Percentiles rank a stretch among this genome's conserved stretches.
Conservation (phyloP, 92 coral and sea anemone species). For the Scolanthus callimorphus region DNA sequence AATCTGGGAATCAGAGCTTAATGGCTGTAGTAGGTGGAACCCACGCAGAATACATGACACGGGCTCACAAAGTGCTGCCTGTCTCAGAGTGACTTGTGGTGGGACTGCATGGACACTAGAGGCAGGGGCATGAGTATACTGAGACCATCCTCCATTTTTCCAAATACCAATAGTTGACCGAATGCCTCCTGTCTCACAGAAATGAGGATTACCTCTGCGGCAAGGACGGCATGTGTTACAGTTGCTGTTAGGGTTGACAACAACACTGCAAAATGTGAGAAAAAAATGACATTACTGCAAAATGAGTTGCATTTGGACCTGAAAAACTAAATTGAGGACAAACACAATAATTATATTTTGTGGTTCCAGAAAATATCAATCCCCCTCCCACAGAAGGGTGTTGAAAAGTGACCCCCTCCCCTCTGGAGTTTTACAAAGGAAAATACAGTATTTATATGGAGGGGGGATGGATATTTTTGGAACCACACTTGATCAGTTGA, state of each 20-base stretch:
- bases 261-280: constrained; percentile 57
- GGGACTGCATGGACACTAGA: constrained; percentile 61
- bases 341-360: no score
- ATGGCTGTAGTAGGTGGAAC: constrained; percentile 62
- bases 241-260: constrained; percentile 75
- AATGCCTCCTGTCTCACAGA: constrained; percentile 73
- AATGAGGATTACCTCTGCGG: constrained; percentile 85
- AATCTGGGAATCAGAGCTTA: constrained; percentile 71
- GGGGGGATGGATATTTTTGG: no score
- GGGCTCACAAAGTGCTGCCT: constrained; percentile 90
- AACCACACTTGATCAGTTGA: no score
- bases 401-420: no score
- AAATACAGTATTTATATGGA: no score
- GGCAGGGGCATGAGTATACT: constrained; percentile 79
- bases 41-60: constrained; percentile 86
- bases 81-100: constrained; percentile 79
- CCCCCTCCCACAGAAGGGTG: no score
- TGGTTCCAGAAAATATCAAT: no score
- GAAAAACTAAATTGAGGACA: background rate
- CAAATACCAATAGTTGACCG: constrained; percentile 81
- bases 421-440: no score
- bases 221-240: constrained; percentile 84
- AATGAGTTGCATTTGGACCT: no score
- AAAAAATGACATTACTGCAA: background rate
- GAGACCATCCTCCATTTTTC: constrained; percentile 99